Base-by-base conservation (phyloP, 2,113 vertebrate species). In the Hippocampus zosterae region DNA sequence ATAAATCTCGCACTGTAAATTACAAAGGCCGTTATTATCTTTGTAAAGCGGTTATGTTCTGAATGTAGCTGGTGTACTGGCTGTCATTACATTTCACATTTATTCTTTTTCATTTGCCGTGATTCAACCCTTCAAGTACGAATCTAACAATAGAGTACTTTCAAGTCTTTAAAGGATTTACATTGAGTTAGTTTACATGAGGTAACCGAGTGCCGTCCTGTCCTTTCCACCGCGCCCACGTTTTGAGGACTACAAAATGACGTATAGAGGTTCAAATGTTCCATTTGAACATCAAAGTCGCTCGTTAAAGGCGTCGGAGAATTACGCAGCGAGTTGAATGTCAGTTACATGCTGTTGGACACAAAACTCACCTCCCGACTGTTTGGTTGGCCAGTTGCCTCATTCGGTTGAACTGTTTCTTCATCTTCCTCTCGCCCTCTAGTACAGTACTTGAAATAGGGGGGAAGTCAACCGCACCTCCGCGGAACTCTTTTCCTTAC, bases 381-480 rank as follows among this genome's bases (percentile, higher is more conserved):
- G 95, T 98, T 89, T 98, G 96, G 93, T 95, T 98, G 92, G 96
- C 96, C 75, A 98, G 94, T 86, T 97, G 96, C 84, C 84, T 94
- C 95, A 98, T 95, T 68, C 96, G 95, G 70, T 97, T 96, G 70
- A 98, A 97, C 90, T 98, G 96, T 84, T 98, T 98, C 94, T 97
- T 97, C 96, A 98, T 98, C 67, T 41, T 76, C 60, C 29, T 44
- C 57, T 44, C 57, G 41, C 23, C 27, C 67, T 67, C 46, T 64
- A 40, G 19, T 56, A 8, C 3, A 27, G 46, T 44, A 13, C 10
- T 6, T 2, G 3, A 57, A 60, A 60, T 4, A 11, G 1, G 13
- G 16, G 6, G 67, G 79, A 87, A 84, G 82, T 87, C 74, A 6
- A 41, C 55, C 62, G 61, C 67, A 44, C 74, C 66, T 70, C 70